Evolutionary conservation across 2,888 invertebrate species (phyloP).

Genomic region (Cabera pusaria): DNA sequence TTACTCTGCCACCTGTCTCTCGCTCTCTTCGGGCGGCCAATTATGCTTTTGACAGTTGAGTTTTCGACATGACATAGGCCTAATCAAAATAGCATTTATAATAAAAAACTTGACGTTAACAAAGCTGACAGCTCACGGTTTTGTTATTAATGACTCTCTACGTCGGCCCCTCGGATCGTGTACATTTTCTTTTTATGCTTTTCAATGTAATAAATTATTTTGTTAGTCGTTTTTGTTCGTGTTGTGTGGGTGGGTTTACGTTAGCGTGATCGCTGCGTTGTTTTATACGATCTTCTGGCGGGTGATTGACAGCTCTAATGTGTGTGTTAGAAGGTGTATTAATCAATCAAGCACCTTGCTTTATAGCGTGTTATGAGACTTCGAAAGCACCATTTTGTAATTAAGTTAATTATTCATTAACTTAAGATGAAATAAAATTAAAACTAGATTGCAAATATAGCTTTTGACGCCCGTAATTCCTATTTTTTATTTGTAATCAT

Average conservation of each 20-base stretch:
- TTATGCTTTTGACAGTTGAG: constrained; percentile 84
- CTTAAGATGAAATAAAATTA: too few relatives aligned
- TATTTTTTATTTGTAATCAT: too few relatives aligned
- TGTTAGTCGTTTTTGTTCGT: constrained; percentile 55
- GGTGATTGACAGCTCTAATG: constrained; percentile 74
- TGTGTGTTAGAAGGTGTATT: constrained; percentile 61
- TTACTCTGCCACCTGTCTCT: constrained; percentile 55
- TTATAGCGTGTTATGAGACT: constrained; percentile 58
- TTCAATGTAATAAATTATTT: constrained; percentile 73
- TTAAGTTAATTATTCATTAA: constrained; percentile 56
- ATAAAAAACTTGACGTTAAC: constrained; percentile 77
- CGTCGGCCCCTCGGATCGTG: constrained; percentile 51
- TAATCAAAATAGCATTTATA: constrained; percentile 84
- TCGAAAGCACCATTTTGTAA: constrained; percentile 48
- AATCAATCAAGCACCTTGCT: constrained; percentile 68
- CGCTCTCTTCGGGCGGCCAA: constrained; percentile 74
- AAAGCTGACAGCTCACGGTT: constrained; percentile 80
- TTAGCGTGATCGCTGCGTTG: constrained; percentile 62
- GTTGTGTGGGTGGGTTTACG: constrained; percentile 59
- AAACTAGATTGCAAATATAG: too few relatives aligned
- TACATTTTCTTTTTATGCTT: constrained; percentile 55
- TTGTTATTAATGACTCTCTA: constrained; percentile 73
- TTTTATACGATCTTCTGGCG: constrained; percentile 57
- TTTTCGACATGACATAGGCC: constrained; percentile 84
- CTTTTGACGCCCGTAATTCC: too few relatives aligned